These are phyloP conservation scores for Plebejus anna DNA, from an alignment of 2,888 invertebrate species.

Conservation along the genomic window DNA sequence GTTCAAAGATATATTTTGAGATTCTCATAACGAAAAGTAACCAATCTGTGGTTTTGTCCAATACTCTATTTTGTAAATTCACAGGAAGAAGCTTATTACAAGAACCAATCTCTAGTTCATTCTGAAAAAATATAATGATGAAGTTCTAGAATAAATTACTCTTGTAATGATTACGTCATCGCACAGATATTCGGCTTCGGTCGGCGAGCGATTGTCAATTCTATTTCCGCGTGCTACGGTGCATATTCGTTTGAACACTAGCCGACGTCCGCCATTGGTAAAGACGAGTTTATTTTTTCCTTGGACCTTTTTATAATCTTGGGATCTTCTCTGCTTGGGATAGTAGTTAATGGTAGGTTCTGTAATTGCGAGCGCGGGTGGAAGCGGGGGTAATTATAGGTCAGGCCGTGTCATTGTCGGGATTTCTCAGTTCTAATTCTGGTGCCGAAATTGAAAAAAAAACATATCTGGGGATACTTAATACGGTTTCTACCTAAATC, in stretches of 20 bases:
- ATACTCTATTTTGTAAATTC: not conserved
- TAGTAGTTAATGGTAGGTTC: constrained; percentile 69
- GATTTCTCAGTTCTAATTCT: constrained; percentile 58
- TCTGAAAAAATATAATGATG: constrained; percentile 33
- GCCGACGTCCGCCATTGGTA: constrained; percentile 54
- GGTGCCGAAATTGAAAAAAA: constrained; percentile 51
- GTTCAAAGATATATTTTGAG: too few species aligned
- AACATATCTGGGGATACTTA: constrained; percentile 37
- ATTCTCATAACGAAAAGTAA: not conserved
- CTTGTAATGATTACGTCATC: constrained; percentile 40
- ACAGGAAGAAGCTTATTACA: constrained; percentile 21
- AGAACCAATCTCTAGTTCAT: constrained; percentile 20
- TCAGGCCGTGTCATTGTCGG: constrained; percentile 74
- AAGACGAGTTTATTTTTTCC: constrained; percentile 58
- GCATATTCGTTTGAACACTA: constrained; percentile 42
- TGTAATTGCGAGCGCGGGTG: constrained; percentile 63
- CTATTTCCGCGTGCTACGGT: constrained; percentile 39
- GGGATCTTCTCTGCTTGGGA: constrained; percentile 52
- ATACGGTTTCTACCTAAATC: constrained; percentile 30
- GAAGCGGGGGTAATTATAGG: constrained; percentile 69
- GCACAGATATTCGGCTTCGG: constrained; percentile 28
- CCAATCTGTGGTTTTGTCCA: not conserved
- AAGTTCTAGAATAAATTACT: constrained; percentile 39
- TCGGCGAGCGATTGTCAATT: constrained; percentile 29
- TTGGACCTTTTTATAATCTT: constrained; percentile 65